Percentiles rank a stretch among this genome's conserved stretches.
These are phyloP conservation scores for Clepsis dumicolana DNA, from an alignment of 2,888 invertebrate genomes.

Conservation along the genomic window DNA sequence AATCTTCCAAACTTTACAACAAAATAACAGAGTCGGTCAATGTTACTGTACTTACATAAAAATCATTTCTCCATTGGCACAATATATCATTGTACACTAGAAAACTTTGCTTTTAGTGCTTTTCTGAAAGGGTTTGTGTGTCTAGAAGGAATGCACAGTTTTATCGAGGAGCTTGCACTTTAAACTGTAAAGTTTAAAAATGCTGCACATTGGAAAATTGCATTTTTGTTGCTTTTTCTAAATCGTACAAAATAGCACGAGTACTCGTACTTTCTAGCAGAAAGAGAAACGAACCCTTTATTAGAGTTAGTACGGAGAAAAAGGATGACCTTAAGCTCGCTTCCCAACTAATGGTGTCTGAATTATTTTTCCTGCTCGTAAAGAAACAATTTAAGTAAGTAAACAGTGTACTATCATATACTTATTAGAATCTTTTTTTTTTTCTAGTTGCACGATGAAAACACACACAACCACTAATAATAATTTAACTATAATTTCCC, in stretches of 20 bases:
- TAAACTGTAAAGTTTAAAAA: background rate
- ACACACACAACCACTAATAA: no score
- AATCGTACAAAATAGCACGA: background rate
- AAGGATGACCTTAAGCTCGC: background rate
- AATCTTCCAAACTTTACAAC: background rate
- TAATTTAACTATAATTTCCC: no score
- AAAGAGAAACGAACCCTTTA: background rate
- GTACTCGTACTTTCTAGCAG: background rate
- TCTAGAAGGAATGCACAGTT: background rate
- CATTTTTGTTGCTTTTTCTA: background rate
- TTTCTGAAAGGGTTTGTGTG: background rate
- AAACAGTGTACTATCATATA: no score
- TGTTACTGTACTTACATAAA: background rate
- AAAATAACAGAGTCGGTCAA: background rate
- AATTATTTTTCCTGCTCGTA: background rate
- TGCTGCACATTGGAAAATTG: background rate
- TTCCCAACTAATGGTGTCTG: background rate
- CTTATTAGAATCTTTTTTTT: no score
- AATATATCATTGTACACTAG: background rate
- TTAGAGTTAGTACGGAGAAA: background rate
- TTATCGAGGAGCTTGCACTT: background rate
- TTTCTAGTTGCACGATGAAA: no score
- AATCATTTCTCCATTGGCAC: background rate
- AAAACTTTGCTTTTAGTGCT: background rate
- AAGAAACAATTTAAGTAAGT: no score